Evolutionary conservation across 2,888 invertebrate species (phyloP), one percentile per base, ranked within the genome.

Genomic region (Nemapogon koenigi): DNA sequence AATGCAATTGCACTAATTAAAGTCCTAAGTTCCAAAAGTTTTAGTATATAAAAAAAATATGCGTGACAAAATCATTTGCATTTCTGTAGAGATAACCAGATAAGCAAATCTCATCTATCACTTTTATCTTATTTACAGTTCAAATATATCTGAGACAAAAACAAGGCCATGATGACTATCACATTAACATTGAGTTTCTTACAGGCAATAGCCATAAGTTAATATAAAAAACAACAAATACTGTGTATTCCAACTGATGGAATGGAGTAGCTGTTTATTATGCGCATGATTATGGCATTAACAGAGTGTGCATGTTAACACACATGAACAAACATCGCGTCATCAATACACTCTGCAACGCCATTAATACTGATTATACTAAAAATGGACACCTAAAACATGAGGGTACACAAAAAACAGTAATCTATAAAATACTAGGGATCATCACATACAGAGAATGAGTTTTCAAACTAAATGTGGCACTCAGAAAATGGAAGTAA

Each of bases 91-190:
- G 35, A 26, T 26, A 11, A 16, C 31, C 11, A 60, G 62, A 69
- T 66, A 64, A 68, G 56, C 38, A 57, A 55, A 59, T 59, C 53
- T 57, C 27, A 37, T 32, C 37, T 35, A 28, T 33, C 55, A 56
- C 55, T 49, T 55, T 64, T 63, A 73, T 73, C 72, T 68, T 76
- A 75, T 72, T 66, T 72, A 75, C 72, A 73, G 62, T 66, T 62
- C 59, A 63, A 64, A 63, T 51, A 60, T 59, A 63, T 61, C 57
- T n/a, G n/a, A 66, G 59, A 62, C 55, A 59, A 58, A 57, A 51
- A 56, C 44, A 55, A 69, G 67, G 65, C 69, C 68, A 63, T 65
- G 64, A 59, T 57, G 59, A 63, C 60, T 76, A 73, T 75, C 72
- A 75, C 75, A 71, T 57, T 53, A 59, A 60, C 61, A 68, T 62